Conservation (phyloP, 2,888 invertebrate species). For the Hecatera dysodea region DNA sequence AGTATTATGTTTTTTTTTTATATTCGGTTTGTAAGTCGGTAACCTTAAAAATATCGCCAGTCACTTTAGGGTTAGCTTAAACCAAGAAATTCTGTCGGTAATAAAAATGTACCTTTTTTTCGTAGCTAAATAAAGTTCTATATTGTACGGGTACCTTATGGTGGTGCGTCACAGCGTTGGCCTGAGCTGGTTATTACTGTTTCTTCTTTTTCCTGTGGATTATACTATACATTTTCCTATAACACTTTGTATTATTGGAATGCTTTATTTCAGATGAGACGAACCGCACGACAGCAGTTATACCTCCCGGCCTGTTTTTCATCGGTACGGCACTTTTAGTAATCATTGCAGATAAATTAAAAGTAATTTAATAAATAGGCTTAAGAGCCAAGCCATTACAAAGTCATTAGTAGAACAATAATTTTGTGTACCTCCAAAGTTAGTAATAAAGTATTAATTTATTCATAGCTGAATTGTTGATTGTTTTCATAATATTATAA, state of each 20-base stretch:
- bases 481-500: slow-evolving; percentile 73
- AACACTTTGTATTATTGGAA: neutral
- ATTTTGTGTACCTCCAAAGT: slow-evolving; percentile 77
- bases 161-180: too few species aligned
- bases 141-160: too few species aligned
- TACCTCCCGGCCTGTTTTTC: slow-evolving; percentile 86
- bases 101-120: too few species aligned
- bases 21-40: neutral
- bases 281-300: slow-evolving; percentile 80
- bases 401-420: slow-evolving; percentile 73
- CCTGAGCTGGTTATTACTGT: neutral
- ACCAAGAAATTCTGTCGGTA: neutral
- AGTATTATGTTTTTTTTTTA: neutral
- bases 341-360: slow-evolving; percentile 87
- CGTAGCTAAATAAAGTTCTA: too few species aligned
- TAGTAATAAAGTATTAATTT: slow-evolving; percentile 84
- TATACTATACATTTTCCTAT: neutral
- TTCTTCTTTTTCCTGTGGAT: neutral
- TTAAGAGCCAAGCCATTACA: slow-evolving; percentile 54
- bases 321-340: slow-evolving; percentile 87
- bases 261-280: slow-evolving; percentile 79
- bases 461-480: slow-evolving; percentile 76
- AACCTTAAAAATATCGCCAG: neutral
- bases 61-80: neutral
- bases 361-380: slow-evolving; percentile 74